phyloP scores from a whole-genome alignment of 2,888 invertebrate species.

The Mayetiola destructor region DNA sequence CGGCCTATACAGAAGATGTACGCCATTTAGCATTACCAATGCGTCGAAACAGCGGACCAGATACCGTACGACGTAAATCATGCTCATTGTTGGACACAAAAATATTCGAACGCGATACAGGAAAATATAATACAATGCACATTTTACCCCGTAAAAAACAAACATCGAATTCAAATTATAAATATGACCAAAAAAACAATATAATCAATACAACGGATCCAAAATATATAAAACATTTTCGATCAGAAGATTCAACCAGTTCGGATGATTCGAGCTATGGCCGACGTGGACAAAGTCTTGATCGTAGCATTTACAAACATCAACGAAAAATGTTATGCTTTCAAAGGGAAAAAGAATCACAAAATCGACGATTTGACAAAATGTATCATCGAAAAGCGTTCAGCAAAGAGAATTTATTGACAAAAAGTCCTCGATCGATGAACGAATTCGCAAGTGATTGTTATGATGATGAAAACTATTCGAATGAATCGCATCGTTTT shows the following conservation, averaged over 20 bases:
- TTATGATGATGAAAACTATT: background rate
- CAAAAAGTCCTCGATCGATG: background rate
- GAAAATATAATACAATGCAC: conserved; percentile 13
- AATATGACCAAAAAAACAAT: background rate
- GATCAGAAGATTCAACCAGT: conserved; percentile 6
- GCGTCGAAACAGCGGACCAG: conserved; percentile 27
- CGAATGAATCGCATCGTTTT: background rate
- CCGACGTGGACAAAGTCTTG: conserved; percentile 29
- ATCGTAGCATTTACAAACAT: conserved; percentile 23
- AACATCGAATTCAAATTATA: background rate
- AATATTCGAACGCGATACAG: conserved; percentile 18
- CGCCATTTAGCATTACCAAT: conserved; percentile 34
- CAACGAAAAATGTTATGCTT: conserved; percentile 14
- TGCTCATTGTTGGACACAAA: conserved; percentile 16
- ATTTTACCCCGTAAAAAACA: conserved; percentile 12
- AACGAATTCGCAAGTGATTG: background rate
- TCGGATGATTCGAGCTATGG: conserved; percentile 18
- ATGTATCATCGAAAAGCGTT: background rate
- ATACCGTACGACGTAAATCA: conserved; percentile 16
- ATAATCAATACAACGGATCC: background rate
- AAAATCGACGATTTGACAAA: background rate
- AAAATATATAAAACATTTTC: background rate
- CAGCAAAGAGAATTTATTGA: conserved; percentile 3
- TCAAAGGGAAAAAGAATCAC: conserved; percentile 8
- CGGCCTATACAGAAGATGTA: conserved; percentile 35